Conservation (phyloP, 1,140 invertebrate species). For the Leptoteleia sp. region DNA sequence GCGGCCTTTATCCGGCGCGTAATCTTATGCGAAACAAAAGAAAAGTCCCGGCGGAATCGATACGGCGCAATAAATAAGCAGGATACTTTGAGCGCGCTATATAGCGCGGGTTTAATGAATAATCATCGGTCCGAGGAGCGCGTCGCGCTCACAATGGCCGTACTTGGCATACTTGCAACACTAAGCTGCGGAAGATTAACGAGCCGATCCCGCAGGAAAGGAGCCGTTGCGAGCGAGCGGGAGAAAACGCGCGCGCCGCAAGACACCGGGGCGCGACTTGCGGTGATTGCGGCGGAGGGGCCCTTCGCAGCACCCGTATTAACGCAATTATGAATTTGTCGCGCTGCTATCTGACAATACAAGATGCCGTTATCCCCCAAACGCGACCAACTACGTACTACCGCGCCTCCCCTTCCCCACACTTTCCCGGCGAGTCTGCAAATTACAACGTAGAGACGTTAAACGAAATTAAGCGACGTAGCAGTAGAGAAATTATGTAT, state of each 20-base stretch:
- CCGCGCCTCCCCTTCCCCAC: slow-evolving; percentile 26
- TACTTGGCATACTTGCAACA: slow-evolving; percentile 67
- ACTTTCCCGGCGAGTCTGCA: slow-evolving; percentile 39
- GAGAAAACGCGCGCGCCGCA: slow-evolving; percentile 67
- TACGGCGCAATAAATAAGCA: slow-evolving; percentile 62
- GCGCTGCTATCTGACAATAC: slow-evolving; percentile 80
- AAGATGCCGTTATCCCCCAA: slow-evolving; percentile 75
- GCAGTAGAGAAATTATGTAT: slow-evolving; percentile 6
- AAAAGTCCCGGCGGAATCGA: slow-evolving; percentile 58
- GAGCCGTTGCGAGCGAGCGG: slow-evolving; percentile 18
- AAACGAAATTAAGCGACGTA: slow-evolving; percentile 40
- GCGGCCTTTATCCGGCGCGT: not conserved
- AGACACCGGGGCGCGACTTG: slow-evolving; percentile 75
- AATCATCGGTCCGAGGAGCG: slow-evolving; percentile 71
- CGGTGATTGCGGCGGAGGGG: slow-evolving; percentile 73
- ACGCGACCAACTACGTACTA: slow-evolving; percentile 60
- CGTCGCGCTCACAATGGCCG: slow-evolving; percentile 69
- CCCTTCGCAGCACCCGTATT: slow-evolving; percentile 76
- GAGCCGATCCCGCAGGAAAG: slow-evolving; percentile 66
- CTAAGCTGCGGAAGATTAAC: slow-evolving; percentile 79
- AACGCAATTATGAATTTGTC: slow-evolving; percentile 82
- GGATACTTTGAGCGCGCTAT: slow-evolving; percentile 18
- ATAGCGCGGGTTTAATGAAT: slow-evolving; percentile 72
- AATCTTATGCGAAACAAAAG: slow-evolving; percentile 32
- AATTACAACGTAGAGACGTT: slow-evolving; percentile 36